A percentile compares a stretch with the other conserved stretches of the same genome.
Conservation (phyloP, 1,140 invertebrate genomes). For the Drosophila sproati region DNA sequence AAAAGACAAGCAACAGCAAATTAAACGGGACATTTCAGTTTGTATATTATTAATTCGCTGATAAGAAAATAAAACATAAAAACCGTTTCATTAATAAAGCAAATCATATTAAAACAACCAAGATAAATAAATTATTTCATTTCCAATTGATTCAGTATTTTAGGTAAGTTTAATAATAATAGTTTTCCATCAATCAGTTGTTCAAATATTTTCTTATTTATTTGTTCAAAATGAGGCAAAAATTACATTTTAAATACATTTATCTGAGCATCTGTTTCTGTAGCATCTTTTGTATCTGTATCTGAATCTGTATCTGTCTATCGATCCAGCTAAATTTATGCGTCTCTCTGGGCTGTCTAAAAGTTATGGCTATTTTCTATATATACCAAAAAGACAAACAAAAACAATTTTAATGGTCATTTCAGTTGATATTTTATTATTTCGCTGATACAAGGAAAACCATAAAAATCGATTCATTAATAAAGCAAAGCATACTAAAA, state of each 20-base stretch:
- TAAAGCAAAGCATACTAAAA: not conserved
- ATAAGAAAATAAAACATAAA: not conserved
- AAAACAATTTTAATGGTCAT: not conserved
- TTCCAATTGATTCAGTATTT: too few species aligned
- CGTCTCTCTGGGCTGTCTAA: slow-evolving; percentile 2
- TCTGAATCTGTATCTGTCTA: slow-evolving; percentile 13
- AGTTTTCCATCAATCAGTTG: too few species aligned
- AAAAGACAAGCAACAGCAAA: not conserved
- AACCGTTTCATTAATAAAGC: too few species aligned
- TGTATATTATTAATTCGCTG: not conserved
- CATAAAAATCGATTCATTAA: slow-evolving; percentile 7
- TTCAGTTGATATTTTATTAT: not conserved
- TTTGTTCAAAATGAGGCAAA: too few species aligned
- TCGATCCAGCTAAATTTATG: slow-evolving; percentile 39
- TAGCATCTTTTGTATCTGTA: not conserved
- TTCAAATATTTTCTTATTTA: too few species aligned
- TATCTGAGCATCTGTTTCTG: slow-evolving; percentile 29
- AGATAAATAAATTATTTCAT: too few species aligned
- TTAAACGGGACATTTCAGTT: not conserved
- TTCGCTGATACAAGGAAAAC: too few species aligned
- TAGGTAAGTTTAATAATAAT: too few species aligned
- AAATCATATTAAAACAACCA: too few species aligned
- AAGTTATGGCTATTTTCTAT: slow-evolving; percentile 14
- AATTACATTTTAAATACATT: slow-evolving; percentile 3
- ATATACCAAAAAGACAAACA: not conserved